Percentiles rank a stretch among this genome's conserved stretches.
Evolutionary conservation across 2,888 invertebrate species (phyloP).

Genomic region (Diarsia dahlii): DNA sequence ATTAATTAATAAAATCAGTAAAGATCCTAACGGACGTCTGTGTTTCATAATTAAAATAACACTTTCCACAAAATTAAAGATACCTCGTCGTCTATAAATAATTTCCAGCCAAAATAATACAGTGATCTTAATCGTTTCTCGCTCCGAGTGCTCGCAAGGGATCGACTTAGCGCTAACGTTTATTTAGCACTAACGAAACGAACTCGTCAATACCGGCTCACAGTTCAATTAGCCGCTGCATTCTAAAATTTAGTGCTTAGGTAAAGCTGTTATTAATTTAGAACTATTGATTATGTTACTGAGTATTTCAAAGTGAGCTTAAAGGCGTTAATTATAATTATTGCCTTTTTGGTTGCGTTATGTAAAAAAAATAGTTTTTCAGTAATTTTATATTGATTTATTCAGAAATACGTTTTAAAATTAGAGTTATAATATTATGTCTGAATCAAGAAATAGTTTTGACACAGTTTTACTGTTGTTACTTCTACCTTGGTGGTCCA

Average conservation of each 20-base stretch:
- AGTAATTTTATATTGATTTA: background rate
- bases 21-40: background rate
- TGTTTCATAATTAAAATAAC: background rate
- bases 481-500: too few relatives aligned
- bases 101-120: conserved; percentile 12
- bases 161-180: background rate
- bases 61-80: background rate
- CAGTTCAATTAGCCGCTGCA: background rate
- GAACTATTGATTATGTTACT: background rate
- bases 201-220: conserved; percentile 17
- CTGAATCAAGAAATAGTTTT: too few relatives aligned
- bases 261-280: background rate
- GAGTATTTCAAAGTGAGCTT: background rate
- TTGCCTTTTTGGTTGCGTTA: background rate
- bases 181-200: conserved; percentile 17
- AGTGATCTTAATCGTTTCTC: background rate
- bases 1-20: background rate
- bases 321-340: background rate
- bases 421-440: too few relatives aligned
- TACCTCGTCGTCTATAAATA: background rate
- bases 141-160: conserved; percentile 17
- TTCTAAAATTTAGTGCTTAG: background rate
- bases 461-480: too few relatives aligned
- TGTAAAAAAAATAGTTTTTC: background rate
- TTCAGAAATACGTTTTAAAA: too few relatives aligned